A percentile compares a stretch with the other conserved stretches of the same genome.
Evolutionary conservation across 2,113 vertebrate species (phyloP).

Genomic region (Eudyptes chrysolophus): DNA sequence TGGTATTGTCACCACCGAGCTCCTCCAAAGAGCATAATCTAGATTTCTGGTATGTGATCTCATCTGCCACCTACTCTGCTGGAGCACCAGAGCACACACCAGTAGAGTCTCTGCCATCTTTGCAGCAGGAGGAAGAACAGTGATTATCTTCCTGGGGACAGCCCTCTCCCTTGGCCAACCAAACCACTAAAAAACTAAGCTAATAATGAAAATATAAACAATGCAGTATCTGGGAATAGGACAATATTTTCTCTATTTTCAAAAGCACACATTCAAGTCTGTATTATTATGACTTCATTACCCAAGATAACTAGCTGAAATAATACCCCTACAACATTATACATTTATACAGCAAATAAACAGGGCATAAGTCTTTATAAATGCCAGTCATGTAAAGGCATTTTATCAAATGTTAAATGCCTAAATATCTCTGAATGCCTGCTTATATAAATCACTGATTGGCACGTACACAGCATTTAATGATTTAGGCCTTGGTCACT

Average conservation of each 20-base stretch:
- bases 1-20: rapidly evolving
- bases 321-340: background rate
- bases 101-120: background rate
- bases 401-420: background rate
- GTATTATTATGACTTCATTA: background rate
- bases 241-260: background rate
- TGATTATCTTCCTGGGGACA: background rate
- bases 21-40: background rate
- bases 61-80: background rate
- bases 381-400: background rate
- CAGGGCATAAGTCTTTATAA: background rate
- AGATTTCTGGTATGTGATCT: background rate
- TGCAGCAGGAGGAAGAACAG: background rate
- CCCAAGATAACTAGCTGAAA: background rate
- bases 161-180: background rate
- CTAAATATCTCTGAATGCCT: background rate
- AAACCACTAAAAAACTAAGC: background rate
- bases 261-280: background rate
- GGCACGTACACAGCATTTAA: background rate
- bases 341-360: background rate
- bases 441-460: background rate
- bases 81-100: background rate
- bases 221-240: background rate
- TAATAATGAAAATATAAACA: background rate
- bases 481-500: background rate